Evolutionary conservation across 2,113 vertebrate genomes (phyloP).

Genomic region (Choloepus hoffmanni): DNA sequence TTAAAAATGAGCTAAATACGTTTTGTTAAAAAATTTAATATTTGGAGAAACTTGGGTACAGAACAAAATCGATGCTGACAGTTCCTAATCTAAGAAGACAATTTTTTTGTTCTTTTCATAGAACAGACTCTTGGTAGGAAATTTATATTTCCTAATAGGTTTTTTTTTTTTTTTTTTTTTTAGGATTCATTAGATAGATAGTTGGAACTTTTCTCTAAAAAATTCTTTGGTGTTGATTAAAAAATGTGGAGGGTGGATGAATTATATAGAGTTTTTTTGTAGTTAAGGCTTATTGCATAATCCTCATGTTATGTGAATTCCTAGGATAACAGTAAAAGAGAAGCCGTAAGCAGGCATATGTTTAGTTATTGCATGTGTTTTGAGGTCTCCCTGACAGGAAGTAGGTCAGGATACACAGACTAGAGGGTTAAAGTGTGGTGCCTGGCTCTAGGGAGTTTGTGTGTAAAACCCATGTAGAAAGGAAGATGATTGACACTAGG

Average conservation of each 20-base stretch:
- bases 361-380: background rate
- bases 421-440: background rate
- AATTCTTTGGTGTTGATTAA: background rate
- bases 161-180: background rate
- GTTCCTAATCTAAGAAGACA: background rate
- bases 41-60: background rate
- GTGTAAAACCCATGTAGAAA: background rate
- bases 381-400: background rate
- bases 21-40: background rate
- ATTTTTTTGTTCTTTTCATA: background rate
- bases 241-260: background rate
- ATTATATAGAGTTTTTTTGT: background rate
- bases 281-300: background rate
- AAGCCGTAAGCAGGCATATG: fast-evolving
- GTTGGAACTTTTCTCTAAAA: background rate
- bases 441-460: background rate
- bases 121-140: background rate
- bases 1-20: background rate
- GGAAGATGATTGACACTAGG: background rate
- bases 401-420: background rate
- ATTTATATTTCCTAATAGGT: background rate
- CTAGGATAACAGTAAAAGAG: background rate
- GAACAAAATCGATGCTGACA: background rate
- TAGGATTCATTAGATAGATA: background rate
- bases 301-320: background rate